Evolutionary conservation across 1,140 invertebrate genomes (phyloP), one percentile per base, ranked within the genome.

Genomic region (Caenorhabditis latens): DNA sequence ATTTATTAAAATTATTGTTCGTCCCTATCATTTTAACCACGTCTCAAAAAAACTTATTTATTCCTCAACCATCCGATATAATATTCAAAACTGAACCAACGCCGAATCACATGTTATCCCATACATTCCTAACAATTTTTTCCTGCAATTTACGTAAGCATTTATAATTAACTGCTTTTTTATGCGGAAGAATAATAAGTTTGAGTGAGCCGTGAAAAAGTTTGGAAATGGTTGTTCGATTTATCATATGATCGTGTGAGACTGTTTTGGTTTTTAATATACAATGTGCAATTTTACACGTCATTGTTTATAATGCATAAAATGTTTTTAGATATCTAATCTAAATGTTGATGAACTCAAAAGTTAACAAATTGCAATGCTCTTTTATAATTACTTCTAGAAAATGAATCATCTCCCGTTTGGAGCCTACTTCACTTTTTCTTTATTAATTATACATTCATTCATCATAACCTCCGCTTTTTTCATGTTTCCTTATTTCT

Each of bases 101-200:
- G 63, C 63, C 32, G 16, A 65, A 71, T 71, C 71, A 79, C 71
- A 50, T 79, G 71, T 53, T 79, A 50, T 50, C 46, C 14, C 40
- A 50, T 50, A 79, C 71, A 79, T 79, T 79, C 46, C 46, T 50
- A 11, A 79, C 71, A 46, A 53, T 13, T 79, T 79, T 79, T 24
- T 71, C 19, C 40, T 43, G 46, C 71, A 79, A 79, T 79, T 24
- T 79, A 79, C 71, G 71, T 79, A 79, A 79, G 71, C 19, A 79
- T 79, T 79, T 42, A 71, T 71, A 71, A 71, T 71, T 71, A 71
- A 46, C 4, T 19, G 4, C 65, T 71, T 42, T 71, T 71, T 42
- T 71, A 5, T 46, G 43, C 42, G 11, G 65, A 46, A 40, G 8
- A 32, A 63, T 9, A 71, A 71, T 13, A 42, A 13, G 40, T 71